phyloP scores from a whole-genome alignment of 2,888 invertebrate species.

The Fissipunctia ypsillon region DNA sequence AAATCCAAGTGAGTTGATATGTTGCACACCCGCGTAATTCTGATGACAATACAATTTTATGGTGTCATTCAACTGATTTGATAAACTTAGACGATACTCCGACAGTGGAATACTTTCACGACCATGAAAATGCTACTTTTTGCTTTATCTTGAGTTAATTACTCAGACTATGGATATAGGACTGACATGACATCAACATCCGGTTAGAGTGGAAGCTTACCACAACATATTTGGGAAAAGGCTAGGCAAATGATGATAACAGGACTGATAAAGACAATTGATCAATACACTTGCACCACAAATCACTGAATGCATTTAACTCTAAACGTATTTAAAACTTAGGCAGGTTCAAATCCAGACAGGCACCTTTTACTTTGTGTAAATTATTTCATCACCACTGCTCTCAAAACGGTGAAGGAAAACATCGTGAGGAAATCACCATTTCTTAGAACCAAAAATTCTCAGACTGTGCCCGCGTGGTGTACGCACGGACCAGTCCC shows the following conservation, averaged over 20 bases:
- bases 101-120: neutral
- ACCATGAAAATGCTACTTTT: neutral
- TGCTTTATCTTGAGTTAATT: neutral
- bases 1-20: constrained; percentile 42
- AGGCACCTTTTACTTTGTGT: too few relatives aligned
- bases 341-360: too few relatives aligned
- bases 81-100: neutral
- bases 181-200: neutral
- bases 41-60: constrained; percentile 34
- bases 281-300: neutral
- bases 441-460: too few relatives aligned
- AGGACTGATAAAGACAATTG: neutral
- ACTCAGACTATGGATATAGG: neutral
- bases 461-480: too few relatives aligned
- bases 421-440: too few relatives aligned
- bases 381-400: too few relatives aligned
- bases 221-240: neutral
- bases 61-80: neutral
- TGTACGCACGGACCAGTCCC: too few relatives aligned
- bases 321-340: too few relatives aligned
- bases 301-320: neutral
- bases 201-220: neutral
- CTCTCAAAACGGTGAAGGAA: too few relatives aligned
- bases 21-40: constrained; percentile 41
- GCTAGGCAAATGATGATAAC: neutral